Evolutionary conservation across 2,797 vertebrate species (phyloP).

Genomic region (Astyanax mexicanus): DNA sequence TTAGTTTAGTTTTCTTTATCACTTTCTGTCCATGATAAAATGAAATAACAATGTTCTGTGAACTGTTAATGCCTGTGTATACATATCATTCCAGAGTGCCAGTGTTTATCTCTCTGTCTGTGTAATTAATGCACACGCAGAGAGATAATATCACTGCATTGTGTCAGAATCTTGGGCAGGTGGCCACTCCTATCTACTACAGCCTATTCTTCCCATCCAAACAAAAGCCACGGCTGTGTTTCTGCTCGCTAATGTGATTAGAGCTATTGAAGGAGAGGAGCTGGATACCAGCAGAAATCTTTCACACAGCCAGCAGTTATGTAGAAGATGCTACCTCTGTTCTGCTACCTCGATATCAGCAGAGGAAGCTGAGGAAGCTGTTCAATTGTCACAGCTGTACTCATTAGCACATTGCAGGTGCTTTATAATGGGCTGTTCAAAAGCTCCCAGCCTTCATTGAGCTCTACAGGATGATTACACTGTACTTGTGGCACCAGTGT

Average conservation of each 20-base stretch:
- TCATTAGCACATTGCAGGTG: constrained; percentile 28
- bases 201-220: constrained; percentile 47
- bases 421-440: constrained; percentile 12
- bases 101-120: constrained; percentile 10
- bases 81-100: background rate
- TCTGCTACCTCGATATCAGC: constrained; percentile 24
- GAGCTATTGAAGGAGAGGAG: constrained; percentile 51
- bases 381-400: constrained; percentile 39
- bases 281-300: constrained; percentile 14
- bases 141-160: constrained; percentile 33
- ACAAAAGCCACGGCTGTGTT: constrained; percentile 57
- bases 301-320: constrained; percentile 29
- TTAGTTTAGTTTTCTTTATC: too few relatives aligned
- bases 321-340: constrained; percentile 35
- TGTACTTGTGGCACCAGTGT: too few relatives aligned
- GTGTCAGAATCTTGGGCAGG: constrained; percentile 40
- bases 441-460: background rate
- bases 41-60: too few relatives aligned
- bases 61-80: too few relatives aligned
- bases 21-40: too few relatives aligned
- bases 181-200: constrained; percentile 54
- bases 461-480: background rate
- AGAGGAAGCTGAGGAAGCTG: constrained; percentile 31
- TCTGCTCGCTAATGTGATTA: constrained; percentile 65
- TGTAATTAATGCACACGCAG: constrained; percentile 62